phyloP scores from a whole-genome alignment of 2,113 vertebrate genomes.

The Hystrix brachyura region DNA sequence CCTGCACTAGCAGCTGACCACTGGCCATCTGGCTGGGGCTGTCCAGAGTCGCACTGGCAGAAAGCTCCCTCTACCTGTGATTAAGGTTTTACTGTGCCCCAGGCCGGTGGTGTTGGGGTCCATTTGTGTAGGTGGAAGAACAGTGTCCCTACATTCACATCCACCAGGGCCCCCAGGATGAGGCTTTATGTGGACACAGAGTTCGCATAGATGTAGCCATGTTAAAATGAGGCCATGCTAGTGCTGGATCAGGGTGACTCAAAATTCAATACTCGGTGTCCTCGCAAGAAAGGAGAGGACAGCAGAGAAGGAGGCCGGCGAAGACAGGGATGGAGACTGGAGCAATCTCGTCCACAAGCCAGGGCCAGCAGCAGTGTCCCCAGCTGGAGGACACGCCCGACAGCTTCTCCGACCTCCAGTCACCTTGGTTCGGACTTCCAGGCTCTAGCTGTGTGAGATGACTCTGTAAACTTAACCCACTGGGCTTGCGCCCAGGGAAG shows the following conservation, averaged over 20 bases:
- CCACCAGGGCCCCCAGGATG: neutral
- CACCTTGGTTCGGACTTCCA: too few species aligned
- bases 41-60: neutral
- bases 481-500: neutral
- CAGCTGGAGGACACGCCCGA: neutral
- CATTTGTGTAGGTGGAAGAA: accelerated
- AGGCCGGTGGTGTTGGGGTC: accelerated
- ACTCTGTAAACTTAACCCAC: neutral
- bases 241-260: accelerated
- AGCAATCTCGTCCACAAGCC: accelerated
- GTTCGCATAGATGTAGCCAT: neutral
- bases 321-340: neutral
- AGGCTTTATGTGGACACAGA: neutral
- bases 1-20: neutral
- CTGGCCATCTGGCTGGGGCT: accelerated
- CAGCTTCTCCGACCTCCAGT: neutral
- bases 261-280: accelerated
- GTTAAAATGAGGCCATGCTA: neutral
- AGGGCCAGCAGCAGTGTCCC: accelerated
- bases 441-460: neutral
- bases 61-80: neutral
- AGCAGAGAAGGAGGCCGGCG: accelerated
- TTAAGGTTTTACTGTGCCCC: neutral
- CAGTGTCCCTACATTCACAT: accelerated
- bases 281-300: neutral